Conservation (phyloP, 2,888 invertebrate genomes). For the Apamea anceps region DNA sequence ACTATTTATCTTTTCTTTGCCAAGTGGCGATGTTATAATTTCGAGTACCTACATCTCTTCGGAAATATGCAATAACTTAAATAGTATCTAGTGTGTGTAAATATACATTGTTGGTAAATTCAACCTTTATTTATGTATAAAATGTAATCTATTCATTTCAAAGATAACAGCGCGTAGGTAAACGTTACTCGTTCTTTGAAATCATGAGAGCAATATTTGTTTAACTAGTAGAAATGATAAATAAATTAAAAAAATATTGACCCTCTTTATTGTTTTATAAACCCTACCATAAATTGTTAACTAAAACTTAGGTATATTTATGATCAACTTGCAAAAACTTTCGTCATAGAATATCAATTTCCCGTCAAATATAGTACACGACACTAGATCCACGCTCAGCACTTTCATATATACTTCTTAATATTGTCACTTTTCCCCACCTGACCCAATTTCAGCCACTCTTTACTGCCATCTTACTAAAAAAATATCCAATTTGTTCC, state of each 20-base stretch:
- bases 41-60: neutral
- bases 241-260: neutral
- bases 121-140: neutral
- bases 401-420: neutral
- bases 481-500: slow-evolving; percentile 56
- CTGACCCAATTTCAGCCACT: slow-evolving; percentile 13
- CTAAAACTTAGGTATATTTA: neutral
- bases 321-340: neutral
- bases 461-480: slow-evolving; percentile 22
- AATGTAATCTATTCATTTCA: slow-evolving; percentile 1
- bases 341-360: neutral
- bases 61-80: neutral
- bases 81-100: neutral
- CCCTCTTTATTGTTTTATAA: no score
- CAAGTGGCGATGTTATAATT: neutral
- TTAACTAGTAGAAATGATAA: neutral
- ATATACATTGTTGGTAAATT: neutral
- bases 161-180: slow-evolving; percentile 14
- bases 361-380: neutral
- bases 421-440: neutral
- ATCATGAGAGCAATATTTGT: neutral
- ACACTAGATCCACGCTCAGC: neutral
- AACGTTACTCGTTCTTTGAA: neutral
- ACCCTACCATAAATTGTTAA: neutral
- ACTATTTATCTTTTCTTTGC: neutral